Evolutionary conservation across 2,797 vertebrate genomes (phyloP), one percentile per base, ranked within the genome.

Genomic region (Gallinago nigripennis): DNA sequence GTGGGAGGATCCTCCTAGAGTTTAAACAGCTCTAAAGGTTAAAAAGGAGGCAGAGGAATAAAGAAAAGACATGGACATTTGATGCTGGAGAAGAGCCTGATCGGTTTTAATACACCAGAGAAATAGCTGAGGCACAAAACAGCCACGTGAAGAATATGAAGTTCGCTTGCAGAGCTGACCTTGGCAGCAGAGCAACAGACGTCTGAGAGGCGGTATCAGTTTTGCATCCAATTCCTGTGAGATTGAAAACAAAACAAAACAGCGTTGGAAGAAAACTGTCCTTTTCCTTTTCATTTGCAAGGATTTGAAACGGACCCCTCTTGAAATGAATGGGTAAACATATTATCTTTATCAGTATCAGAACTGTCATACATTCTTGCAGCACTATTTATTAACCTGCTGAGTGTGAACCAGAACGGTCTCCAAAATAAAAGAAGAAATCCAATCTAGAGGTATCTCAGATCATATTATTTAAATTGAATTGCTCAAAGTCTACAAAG

Each of bases 91-190:
- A 93, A 73, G 21, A 92, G 80, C 51, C 53, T 23, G 3, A 46
- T 92, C 90, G 63, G 43, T 92, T 90, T 86, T 28, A 83, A 94
- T 85, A 64, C 82, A 68, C 54, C 80, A 93, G 86, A 95, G 90
- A 56, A 87, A 73, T 9, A 53, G 57, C 69, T 88, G 84, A 56
- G 75, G 84, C 46, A 48, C 28, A 35, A 46, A 94, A 88, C 31
- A 81, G 77, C 78, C 91, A 72, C 12, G 50, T 93, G 95, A 90
- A 88, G 87, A 96, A 82, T 5, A 71, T 0, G 35, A 86, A 69
- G 70, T 88, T 64, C 82, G 31, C 41, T 76, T 79, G 88, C 76
- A 85, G 80, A 72, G 37, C 87, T 97, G 96, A 95, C 92, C 94
- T 95, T 95, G 93, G 93, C 95, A 88, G 66, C 45, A 71, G 56